A percentile compares a stretch with the other conserved stretches of the same genome.
phyloP scores from a whole-genome alignment of 2,113 vertebrate species.

The Catagonus wagneri region DNA sequence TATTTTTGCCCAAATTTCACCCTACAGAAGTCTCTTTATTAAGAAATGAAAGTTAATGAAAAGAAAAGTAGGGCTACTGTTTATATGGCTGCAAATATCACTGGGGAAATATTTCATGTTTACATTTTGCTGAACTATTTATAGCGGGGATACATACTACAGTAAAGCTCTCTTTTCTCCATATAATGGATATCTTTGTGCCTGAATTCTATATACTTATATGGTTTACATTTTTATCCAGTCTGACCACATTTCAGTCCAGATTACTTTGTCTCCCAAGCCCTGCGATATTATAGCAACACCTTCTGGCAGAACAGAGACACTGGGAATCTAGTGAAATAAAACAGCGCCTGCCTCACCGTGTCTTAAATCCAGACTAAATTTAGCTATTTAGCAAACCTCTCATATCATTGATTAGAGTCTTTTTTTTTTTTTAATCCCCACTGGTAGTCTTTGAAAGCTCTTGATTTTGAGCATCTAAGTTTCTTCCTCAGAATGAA shows the following conservation, averaged over 20 bases:
- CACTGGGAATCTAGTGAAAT: constrained; percentile 44
- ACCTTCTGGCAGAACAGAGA: constrained; percentile 84
- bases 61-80: constrained; percentile 88
- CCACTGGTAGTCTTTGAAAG: constrained; percentile 56
- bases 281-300: constrained; percentile 84
- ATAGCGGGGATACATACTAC: constrained; percentile 81
- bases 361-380: background rate
- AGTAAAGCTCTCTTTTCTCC: constrained; percentile 85
- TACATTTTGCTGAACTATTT: constrained; percentile 89
- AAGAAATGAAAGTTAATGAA: constrained; percentile 83
- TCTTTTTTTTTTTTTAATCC: background rate
- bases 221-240: constrained; percentile 84
- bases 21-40: constrained; percentile 88
- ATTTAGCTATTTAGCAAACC: background rate
- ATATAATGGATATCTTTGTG: constrained; percentile 89
- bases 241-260: constrained; percentile 81
- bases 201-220: constrained; percentile 83
- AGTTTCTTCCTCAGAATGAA: constrained; percentile 62
- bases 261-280: constrained; percentile 63
- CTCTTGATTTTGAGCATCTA: background rate
- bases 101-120: constrained; percentile 88
- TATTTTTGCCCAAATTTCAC: constrained; percentile 83
- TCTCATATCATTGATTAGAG: background rate
- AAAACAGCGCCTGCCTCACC: background rate
- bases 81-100: constrained; percentile 84